Conservation (phyloP, 2,888 invertebrate species). For the Acanthosoma haemorrhoidale region DNA sequence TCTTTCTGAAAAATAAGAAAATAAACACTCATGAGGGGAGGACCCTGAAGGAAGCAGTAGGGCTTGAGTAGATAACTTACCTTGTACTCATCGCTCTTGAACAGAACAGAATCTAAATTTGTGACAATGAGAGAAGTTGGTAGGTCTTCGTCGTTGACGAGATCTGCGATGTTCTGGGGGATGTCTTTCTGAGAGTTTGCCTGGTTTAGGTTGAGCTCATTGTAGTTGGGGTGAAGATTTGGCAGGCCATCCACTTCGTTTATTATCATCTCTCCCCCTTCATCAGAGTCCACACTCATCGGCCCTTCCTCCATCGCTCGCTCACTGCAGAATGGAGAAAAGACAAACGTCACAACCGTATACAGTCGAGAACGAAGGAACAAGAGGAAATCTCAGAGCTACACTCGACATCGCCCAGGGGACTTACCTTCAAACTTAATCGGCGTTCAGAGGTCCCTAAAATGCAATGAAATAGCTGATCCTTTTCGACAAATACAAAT, state of each 20-base stretch:
- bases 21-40: no score
- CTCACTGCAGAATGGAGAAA: conserved; percentile 13
- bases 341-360: not conserved
- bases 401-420: no score
- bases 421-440: no score
- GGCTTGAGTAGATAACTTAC: conserved; percentile 41
- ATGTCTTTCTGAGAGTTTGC: conserved; percentile 43
- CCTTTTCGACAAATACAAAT: not conserved
- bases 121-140: conserved; percentile 87
- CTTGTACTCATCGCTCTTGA: conserved; percentile 52
- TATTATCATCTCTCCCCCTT: conserved; percentile 70
- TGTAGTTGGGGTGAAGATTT: conserved; percentile 74
- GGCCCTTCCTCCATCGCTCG: conserved; percentile 43
- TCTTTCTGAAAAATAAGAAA: conserved; percentile 49
- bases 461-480: no score
- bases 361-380: not conserved
- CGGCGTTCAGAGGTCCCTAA: no score
- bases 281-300: conserved; percentile 48
- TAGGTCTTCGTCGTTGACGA: conserved; percentile 67
- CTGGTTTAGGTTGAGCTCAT: conserved; percentile 58
- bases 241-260: conserved; percentile 81
- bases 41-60: not conserved
- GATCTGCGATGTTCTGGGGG: conserved; percentile 52
- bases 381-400: no score
- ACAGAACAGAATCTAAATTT: conserved; percentile 75